Evolutionary conservation across 2,888 invertebrate species (phyloP), one percentile per base, ranked within the genome.

Genomic region (Agrotis puta): DNA sequence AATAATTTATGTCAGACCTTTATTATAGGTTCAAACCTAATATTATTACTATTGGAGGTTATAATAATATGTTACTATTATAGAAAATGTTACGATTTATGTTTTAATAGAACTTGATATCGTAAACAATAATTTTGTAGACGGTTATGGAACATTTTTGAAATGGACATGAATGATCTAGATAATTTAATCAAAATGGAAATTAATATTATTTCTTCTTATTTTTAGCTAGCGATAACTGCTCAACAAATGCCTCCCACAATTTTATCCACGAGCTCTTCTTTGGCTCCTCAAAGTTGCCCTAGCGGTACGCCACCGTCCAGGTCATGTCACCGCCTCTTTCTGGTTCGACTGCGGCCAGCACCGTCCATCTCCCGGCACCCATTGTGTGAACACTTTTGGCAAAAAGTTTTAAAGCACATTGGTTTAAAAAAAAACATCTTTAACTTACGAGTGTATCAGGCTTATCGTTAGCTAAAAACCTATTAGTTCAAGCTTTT

Each of bases 1-100:
- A 72, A 56, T 62, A 2, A 62, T 54, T 62, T 61, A 27, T 18
- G 24, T n/a, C 16, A 50, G 54, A 43, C 47, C 54, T 33, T 62
- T 22, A 63, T 54, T 71, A 45, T 39, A 56, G 24, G 48, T 20
- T 1, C 13, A 20, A 71, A 54, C 20, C 9, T 43, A 54, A 56
- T 72, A 3, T 72, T 62, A 54, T 54, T 72, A 13, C 14, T 54
- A 27, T 16, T 56, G 14, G 22, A 51, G 4, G 24, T 20, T 43
- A 13, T 43, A 56, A 43, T 48, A 24, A 3, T 51, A 66, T 50
- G 14, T 67, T n/a, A 24, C 69, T 66, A 20, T 22, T 24, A 47
- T 20, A 20, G 22, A 53, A 7, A 24, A 16, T 3, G 7, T 24
- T 24, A 53, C 58, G 14, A 24, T n/a, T 58, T 6, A 24, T 5